Base-by-base conservation (phyloP, 2,797 vertebrate species). In the Alcedo quadribrachys region DNA sequence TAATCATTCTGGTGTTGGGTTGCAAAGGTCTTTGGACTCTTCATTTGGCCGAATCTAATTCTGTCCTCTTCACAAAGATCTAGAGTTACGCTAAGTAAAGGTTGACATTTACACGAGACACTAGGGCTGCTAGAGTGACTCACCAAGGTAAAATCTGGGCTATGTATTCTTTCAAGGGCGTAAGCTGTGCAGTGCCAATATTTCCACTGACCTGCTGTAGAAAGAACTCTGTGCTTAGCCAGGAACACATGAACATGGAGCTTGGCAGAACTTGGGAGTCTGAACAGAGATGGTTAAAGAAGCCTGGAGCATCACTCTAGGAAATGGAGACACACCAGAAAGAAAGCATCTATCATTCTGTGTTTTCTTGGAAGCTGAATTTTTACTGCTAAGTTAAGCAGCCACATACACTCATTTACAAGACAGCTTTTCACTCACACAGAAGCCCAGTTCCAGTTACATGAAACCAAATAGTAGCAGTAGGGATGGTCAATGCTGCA, bases 1-100 rank as follows among this genome's bases (percentile, higher is more conserved):
- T 92, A 95, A 95, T 96, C 95, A 92, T 93, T 94, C 95, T 96
- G 97, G 95, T 75, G 71, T 96, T 96, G 90, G 91, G 93, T 80
- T 97, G 96, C 97, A 97, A 97, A 97, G 95, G 92, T 96, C 95
- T 94, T 94, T 67, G 66, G 95, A 58, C 95, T 96, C 95, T 97
- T 97, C 96, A 94, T 96, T 96, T 97, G 97, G 93, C 85, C 3
- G 57, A 93, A 71, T 96, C 97, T 97, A 98, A 98, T 98, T 98
- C 96, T 48, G 95, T 96, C 97, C 97, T 76, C 95, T 93, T 96
- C 93, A 97, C 96, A 97, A 97, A 97, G 97, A 95, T 97, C 96
- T 98, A 96, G 89, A 85, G 90, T 98, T 98, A 97, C 98, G 88
- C 89, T 95, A 92, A 95, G 97, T 96, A 97, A 98, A 97, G 97